These are phyloP conservation scores for Arenaria interpres DNA, from an alignment of 2,113 vertebrate species.

Conservation along the genomic window DNA sequence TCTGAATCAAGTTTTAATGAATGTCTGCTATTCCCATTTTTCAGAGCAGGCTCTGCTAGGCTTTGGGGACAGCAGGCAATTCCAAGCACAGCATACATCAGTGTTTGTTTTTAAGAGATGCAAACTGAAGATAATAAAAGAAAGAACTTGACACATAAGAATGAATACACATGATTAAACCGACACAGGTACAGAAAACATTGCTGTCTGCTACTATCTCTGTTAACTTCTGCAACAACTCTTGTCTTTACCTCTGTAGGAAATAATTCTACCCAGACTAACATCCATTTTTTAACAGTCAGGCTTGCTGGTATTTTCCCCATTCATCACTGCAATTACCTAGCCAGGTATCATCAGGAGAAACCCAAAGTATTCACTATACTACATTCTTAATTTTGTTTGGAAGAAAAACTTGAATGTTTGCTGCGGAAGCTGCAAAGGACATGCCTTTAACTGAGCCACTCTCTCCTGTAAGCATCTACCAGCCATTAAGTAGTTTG, in stretches of 20 bases:
- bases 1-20: not conserved
- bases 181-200: not conserved
- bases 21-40: not conserved
- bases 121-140: not conserved
- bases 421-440: not conserved
- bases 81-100: not conserved
- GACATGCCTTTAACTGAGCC: not conserved
- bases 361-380: too few species aligned
- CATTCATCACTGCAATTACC: not conserved
- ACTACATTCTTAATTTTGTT: not conserved
- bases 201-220: not conserved
- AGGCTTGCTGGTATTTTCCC: not conserved
- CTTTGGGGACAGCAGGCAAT: not conserved
- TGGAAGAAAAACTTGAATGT: not conserved
- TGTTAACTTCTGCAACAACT: not conserved
- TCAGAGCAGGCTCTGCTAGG: not conserved
- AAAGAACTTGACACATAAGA: not conserved
- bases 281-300: not conserved
- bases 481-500: not conserved
- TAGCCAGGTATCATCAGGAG: not conserved
- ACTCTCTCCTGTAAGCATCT: not conserved
- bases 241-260: rapidly evolving
- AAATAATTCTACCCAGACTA: not conserved
- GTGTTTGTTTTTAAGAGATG: not conserved
- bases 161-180: not conserved